Evolutionary conservation across 2,113 vertebrate genomes (phyloP).

Genomic region (Ifrita kowaldi): DNA sequence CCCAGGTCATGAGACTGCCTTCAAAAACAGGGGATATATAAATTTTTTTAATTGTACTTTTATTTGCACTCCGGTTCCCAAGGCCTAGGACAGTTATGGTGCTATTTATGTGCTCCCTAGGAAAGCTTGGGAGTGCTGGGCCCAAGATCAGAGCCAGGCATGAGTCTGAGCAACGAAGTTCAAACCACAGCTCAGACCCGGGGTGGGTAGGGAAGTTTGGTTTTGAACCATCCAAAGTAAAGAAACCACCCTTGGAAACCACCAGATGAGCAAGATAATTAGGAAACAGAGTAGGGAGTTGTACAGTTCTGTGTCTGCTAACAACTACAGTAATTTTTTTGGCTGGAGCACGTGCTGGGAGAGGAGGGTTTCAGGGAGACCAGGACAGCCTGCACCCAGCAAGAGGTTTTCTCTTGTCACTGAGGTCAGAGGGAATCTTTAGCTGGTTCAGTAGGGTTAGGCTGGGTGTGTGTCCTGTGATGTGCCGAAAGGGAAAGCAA

Average conservation of each 20-base stretch:
- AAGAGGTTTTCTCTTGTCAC: not conserved
- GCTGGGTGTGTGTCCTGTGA: not conserved
- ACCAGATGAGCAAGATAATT: not conserved
- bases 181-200: not conserved
- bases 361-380: not conserved
- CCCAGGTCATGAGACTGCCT: not conserved
- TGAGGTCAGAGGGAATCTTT: not conserved
- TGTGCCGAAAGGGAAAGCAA: not conserved
- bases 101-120: not conserved
- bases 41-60: not conserved
- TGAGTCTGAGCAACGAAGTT: not conserved
- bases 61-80: not conserved
- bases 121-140: not conserved
- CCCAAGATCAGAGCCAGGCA: not conserved
- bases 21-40: not conserved
- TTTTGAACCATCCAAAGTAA: not conserved
- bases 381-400: not conserved
- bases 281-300: not conserved
- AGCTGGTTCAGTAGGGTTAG: not conserved
- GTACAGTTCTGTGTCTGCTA: not conserved
- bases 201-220: not conserved
- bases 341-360: not conserved
- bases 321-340: not conserved
- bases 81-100: not conserved
- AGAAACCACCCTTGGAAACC: not conserved